Base-by-base conservation (phyloP, 1,140 invertebrate genomes). In the Diorhabda sublineata region DNA sequence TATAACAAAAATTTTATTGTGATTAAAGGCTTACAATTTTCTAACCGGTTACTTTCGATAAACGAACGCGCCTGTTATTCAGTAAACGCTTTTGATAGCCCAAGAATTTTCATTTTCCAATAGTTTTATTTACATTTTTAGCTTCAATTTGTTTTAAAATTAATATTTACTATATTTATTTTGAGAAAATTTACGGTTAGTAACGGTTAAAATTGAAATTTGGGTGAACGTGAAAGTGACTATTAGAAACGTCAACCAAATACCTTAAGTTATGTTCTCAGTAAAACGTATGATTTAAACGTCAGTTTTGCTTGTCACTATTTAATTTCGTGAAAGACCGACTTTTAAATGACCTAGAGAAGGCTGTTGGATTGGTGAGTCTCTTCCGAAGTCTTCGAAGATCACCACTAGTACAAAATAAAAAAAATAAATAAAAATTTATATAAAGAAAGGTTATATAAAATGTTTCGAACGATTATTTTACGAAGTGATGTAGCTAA, bases 401-500 rank as follows among this genome's bases (percentile, higher is more conserved):
- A 3, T 52, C 47, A 52, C 47, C 47, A 52, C n/a, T 8, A 52
- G 47, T n/a, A 3, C 4, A 52, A 52, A 2, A 52, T n/a, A 52
- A 8, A 52, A 52, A 52, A 63, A 61, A 45, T 4, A 60, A 42
- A 56, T 45, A 43, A 58, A 64, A 44, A 63, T 11, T 59, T 58
- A 6, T 6, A 26, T 45, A 45, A 47, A 3, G 3, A 64, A 45
- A 26, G 26, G 26, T 26, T 26, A 47, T 66, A 61, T 59, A 83
- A 83, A 80, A 90, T 90, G 86, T 83, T 87, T 82, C 85, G 88
- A 83, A 89, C 87, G 76, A 84, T 86, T 78, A 81, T 85, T 73
- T 79, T 87, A 80, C 87, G 88, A 83, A 89, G 87, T 77, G 87
- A 88, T 75, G 81, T 88, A 70, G 77, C 86, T 73, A 86, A 84